phyloP scores from a whole-genome alignment of 2,797 vertebrate genomes.

The Molothrus ater region DNA sequence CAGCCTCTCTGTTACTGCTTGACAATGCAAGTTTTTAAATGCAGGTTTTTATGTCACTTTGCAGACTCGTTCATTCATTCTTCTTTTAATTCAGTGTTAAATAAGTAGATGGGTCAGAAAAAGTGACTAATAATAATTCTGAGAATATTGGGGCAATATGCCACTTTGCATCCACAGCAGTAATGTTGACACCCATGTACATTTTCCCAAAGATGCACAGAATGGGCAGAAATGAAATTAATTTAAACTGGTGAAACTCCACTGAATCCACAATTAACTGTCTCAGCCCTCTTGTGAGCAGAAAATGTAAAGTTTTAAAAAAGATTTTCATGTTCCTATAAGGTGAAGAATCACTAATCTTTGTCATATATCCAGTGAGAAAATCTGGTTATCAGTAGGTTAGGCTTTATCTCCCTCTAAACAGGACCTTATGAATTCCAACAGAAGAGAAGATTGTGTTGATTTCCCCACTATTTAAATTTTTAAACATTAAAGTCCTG shows the following conservation, averaged over 20 bases:
- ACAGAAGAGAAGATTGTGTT: background rate
- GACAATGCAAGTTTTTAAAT: background rate
- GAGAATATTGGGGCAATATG: background rate
- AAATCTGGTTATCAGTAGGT: background rate
- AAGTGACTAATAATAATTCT: background rate
- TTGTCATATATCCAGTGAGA: background rate
- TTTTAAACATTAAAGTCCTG: background rate
- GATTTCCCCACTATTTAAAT: background rate
- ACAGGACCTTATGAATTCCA: background rate
- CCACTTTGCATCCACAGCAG: background rate
- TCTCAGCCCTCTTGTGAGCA: background rate
- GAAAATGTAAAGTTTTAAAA: background rate
- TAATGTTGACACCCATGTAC: fast-evolving
- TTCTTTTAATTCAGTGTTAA: background rate
- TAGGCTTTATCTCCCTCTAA: background rate
- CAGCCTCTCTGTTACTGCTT: background rate
- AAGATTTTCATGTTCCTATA: fast-evolving
- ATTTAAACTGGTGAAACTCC: background rate
- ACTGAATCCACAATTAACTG: background rate
- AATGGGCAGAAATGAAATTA: background rate
- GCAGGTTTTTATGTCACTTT: background rate
- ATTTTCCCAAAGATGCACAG: background rate
- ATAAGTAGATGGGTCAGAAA: background rate
- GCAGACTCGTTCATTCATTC: background rate
- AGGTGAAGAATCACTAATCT: background rate